Conservation (phyloP, 2,113 vertebrate species). For the Erythrolamprus reginae region DNA sequence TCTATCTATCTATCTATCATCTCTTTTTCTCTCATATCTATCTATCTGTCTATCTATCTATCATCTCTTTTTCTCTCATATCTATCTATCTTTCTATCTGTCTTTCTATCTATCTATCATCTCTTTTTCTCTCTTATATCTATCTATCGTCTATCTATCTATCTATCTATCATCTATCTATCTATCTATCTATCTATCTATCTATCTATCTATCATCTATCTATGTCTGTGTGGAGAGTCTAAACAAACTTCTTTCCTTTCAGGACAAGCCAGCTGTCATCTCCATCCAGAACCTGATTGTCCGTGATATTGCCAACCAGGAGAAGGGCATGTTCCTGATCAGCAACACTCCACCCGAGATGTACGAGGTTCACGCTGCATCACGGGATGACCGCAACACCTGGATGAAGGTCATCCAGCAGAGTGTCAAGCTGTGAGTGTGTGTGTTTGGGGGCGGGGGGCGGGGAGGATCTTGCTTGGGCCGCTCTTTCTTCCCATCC, state of each 20-base stretch:
- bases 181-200: too few species aligned
- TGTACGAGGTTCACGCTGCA: conserved; percentile 88
- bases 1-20: too few species aligned
- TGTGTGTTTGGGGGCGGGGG: neutral
- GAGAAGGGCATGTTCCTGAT: conserved; percentile 92
- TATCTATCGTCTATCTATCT: too few species aligned
- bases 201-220: too few species aligned
- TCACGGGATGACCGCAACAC: conserved; percentile 81
- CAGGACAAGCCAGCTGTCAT: conserved; percentile 87
- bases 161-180: too few species aligned
- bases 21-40: too few species aligned
- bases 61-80: too few species aligned
- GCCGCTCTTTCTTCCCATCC: neutral
- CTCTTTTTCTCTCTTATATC: too few species aligned
- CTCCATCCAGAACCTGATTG: conserved; percentile 83
- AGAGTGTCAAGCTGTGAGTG: conserved; percentile 78
- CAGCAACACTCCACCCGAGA: conserved; percentile 79
- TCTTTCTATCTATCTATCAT: too few species aligned
- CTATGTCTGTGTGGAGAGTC: neutral
- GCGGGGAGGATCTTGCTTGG: too few species aligned
- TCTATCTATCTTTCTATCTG: too few species aligned
- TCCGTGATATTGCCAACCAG: conserved; percentile 91
- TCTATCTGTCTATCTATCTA: too few species aligned
- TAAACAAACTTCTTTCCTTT: neutral
- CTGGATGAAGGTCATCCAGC: conserved; percentile 86